These are phyloP conservation scores for Bambusicola thoracicus DNA, from an alignment of 2,113 vertebrate species.

Conservation along the genomic window DNA sequence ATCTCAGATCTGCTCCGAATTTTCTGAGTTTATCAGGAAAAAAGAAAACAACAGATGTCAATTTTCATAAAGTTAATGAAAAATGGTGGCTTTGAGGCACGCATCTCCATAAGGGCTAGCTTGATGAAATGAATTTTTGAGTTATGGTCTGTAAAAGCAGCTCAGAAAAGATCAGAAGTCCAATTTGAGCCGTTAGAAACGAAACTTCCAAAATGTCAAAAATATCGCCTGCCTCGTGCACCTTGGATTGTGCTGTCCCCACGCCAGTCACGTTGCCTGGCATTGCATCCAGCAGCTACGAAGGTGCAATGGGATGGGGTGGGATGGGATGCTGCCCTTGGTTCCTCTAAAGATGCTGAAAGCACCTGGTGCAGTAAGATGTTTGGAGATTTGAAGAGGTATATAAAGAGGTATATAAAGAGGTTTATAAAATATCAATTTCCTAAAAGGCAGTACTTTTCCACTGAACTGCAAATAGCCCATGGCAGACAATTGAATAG, in stretches of 20 bases:
- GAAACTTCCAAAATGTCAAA: neutral
- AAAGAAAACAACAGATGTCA: neutral
- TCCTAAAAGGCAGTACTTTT: neutral
- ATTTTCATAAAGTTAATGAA: neutral
- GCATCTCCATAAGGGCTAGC: neutral
- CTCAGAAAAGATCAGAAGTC: neutral
- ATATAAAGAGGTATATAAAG: neutral
- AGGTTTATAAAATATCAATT: neutral
- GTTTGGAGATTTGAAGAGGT: neutral
- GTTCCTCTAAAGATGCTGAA: neutral
- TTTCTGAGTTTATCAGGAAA: neutral
- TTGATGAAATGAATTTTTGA: neutral
- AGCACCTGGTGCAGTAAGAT: neutral
- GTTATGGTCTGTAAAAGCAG: neutral
- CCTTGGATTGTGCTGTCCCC: neutral
- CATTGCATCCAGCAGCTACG: neutral
- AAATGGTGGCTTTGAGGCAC: neutral
- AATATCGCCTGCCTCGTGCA: neutral
- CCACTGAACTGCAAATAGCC: neutral
- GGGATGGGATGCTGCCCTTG: neutral
- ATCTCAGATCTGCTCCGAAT: neutral
- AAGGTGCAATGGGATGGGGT: neutral
- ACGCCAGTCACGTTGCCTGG: neutral
- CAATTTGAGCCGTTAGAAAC: neutral
- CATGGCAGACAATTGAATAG: neutral